Conservation (phyloP, 2,113 vertebrate species). For the Oncorhynchus mykiss region DNA sequence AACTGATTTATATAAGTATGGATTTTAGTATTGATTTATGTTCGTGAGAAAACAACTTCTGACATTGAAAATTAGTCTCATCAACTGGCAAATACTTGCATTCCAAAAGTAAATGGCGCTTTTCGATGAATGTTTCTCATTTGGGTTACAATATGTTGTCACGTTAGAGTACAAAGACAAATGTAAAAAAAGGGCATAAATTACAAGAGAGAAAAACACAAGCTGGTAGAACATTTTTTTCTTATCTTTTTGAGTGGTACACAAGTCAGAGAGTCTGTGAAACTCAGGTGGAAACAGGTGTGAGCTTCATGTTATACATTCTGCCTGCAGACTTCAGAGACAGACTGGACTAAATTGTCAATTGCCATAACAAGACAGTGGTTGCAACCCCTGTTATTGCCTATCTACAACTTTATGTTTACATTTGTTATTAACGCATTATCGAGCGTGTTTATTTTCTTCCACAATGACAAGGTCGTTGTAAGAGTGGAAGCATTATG, state of each 20-base stretch:
- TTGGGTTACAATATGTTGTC: neutral
- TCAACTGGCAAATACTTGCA: slow-evolving; percentile 10
- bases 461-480: neutral
- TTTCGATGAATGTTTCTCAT: neutral
- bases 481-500: slow-evolving; percentile 10
- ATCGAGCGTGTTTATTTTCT: neutral
- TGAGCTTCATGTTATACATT: too few relatives aligned
- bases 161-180: neutral
- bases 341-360: neutral
- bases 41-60: slow-evolving; percentile 41
- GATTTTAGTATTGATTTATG: slow-evolving; percentile 48
- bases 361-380: neutral
- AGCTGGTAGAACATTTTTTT: too few relatives aligned
- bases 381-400: neutral
- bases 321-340: too few relatives aligned
- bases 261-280: too few relatives aligned
- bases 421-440: neutral
- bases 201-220: too few relatives aligned
- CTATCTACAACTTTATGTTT: neutral
- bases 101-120: neutral
- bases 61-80: slow-evolving; percentile 24
- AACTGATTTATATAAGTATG: slow-evolving; percentile 36
- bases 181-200: too few relatives aligned
- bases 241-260: too few relatives aligned
- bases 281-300: too few relatives aligned